phyloP scores from a whole-genome alignment of 92 coral and sea anemone genomes.

The Epizoanthus rinbou region DNA sequence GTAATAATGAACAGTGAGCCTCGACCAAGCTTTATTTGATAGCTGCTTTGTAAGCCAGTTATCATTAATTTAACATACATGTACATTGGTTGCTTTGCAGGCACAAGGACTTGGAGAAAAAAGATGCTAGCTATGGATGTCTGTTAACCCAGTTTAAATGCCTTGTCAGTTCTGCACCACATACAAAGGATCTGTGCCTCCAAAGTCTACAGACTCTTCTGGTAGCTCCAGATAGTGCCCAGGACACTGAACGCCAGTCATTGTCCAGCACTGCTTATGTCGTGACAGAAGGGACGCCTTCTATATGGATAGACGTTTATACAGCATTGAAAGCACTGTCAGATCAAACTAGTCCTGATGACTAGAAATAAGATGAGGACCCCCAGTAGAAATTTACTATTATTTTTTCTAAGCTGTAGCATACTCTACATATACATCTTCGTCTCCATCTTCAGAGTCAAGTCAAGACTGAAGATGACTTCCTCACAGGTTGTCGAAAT shows the following conservation, averaged over 20 bases:
- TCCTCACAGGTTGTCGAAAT: no score
- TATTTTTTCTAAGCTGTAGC: no score
- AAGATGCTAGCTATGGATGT: slow-evolving; percentile 1
- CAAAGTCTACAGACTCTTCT: slow-evolving; percentile 17
- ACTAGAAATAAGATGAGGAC: no score
- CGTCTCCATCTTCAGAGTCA: no score
- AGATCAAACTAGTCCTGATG: no score
- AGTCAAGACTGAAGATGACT: no score
- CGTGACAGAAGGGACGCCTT: background rate
- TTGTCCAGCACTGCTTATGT: background rate
- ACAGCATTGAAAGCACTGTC: background rate
- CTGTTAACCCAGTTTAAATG: slow-evolving; percentile 19
- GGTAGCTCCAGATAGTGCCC: background rate
- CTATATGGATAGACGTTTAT: slow-evolving; percentile 22
- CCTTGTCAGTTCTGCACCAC: slow-evolving; percentile 19
- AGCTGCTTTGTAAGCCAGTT: no score
- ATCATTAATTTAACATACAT: no score
- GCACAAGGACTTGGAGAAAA: background rate
- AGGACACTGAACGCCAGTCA: background rate
- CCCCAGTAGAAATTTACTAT: no score
- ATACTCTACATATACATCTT: no score
- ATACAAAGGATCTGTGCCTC: slow-evolving; percentile 22
- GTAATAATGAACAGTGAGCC: no score
- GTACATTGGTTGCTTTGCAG: background rate
- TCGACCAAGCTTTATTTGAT: no score